Conservation (phyloP, 2,113 vertebrate species). For the Pygoscelis adeliae region DNA sequence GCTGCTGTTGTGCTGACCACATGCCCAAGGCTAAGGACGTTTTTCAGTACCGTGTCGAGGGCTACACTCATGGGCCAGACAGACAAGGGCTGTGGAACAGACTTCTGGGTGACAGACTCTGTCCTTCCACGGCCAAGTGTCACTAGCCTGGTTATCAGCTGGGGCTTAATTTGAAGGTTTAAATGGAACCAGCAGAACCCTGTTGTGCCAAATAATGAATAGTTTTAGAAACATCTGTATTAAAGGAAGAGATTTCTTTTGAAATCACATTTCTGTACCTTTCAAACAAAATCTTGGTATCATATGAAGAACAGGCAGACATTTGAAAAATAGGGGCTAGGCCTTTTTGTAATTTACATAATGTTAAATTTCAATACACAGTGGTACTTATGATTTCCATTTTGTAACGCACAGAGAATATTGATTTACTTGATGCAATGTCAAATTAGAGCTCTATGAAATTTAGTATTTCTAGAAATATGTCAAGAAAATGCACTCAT, state of each 20-base stretch:
- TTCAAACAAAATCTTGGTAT: not conserved
- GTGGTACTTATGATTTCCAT: not conserved
- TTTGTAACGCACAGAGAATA: not conserved
- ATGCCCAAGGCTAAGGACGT: not conserved
- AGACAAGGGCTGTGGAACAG: accelerated
- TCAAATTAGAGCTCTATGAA: not conserved
- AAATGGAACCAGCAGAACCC: not conserved
- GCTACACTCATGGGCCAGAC: not conserved
- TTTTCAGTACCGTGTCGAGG: not conserved
- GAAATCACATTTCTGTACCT: not conserved
- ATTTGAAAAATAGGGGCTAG: not conserved
- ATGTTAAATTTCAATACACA: not conserved
- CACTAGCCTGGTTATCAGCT: not conserved
- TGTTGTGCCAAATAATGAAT: not conserved
- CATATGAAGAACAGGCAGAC: not conserved
- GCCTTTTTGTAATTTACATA: not conserved
- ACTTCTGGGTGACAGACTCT: not conserved
- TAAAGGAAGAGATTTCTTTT: not conserved
- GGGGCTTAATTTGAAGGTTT: not conserved
- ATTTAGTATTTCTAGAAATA: not conserved
- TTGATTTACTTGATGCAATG: not conserved
- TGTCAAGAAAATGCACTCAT: not conserved
- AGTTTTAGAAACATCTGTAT: not conserved
- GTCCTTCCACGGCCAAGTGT: not conserved
- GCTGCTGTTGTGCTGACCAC: not conserved